Percentiles rank a stretch among this genome's conserved stretches.
Evolutionary conservation across 1,140 invertebrate species (phyloP).

Genomic region (Gryon sp.): DNA sequence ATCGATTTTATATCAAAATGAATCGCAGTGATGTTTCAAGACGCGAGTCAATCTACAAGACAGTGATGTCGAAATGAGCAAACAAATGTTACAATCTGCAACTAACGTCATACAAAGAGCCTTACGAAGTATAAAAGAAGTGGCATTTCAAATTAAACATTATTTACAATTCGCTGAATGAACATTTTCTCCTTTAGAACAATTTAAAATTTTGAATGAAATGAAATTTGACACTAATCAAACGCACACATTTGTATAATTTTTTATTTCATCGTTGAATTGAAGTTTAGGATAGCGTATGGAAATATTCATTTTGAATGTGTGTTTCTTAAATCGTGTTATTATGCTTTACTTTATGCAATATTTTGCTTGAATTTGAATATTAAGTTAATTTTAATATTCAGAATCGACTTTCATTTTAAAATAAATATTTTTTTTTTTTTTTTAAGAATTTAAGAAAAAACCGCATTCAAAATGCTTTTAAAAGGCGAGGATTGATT

Average conservation of each 20-base stretch:
- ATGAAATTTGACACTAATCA: background rate
- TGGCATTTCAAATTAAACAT: conserved; percentile 26
- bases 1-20: too few species aligned
- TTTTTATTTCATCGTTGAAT: conserved; percentile 24
- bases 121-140: conserved; percentile 22
- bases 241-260: conserved; percentile 8
- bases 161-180: conserved; percentile 16
- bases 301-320: too few species aligned
- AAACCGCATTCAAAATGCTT: too few species aligned
- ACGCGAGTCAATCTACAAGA: background rate
- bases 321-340: background rate
- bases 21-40: conserved; percentile 23
- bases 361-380: background rate
- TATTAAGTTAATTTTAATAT: background rate
- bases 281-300: background rate
- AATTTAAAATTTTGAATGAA: background rate
- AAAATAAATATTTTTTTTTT: background rate
- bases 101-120: conserved; percentile 20
- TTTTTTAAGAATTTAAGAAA: background rate
- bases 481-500: conserved; percentile 1
- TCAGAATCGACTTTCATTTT: background rate
- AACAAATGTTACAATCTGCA: conserved; percentile 12
- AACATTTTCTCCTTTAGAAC: background rate
- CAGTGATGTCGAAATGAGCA: conserved; percentile 26
- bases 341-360: background rate